A percentile compares a stretch with the other conserved stretches of the same genome.
phyloP scores from a whole-genome alignment of 2,113 vertebrate species.

The Entomyzon cyanotis region DNA sequence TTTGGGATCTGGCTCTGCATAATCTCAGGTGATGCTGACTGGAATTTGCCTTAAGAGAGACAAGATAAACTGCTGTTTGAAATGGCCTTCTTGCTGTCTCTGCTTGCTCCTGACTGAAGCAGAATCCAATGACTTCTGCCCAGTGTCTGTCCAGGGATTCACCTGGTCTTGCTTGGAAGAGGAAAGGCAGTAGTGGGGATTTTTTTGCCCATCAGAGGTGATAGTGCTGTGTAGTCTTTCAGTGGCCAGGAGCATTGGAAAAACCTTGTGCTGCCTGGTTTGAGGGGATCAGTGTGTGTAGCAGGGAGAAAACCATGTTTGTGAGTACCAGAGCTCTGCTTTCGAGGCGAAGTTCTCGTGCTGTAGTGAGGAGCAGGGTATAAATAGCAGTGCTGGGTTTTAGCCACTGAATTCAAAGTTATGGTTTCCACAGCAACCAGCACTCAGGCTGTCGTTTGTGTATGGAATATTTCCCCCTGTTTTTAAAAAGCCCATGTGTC shows the following conservation, averaged over 20 bases:
- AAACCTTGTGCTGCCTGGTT: neutral
- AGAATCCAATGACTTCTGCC: neutral
- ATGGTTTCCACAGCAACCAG: slow-evolving; percentile 69
- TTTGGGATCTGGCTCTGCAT: neutral
- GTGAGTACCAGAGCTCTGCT: neutral
- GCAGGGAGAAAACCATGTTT: fast-evolving
- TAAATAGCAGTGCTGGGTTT: slow-evolving; percentile 54
- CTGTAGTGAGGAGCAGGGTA: slow-evolving; percentile 1
- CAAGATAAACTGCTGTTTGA: neutral
- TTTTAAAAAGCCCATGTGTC: neutral
- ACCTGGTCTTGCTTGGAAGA: neutral
- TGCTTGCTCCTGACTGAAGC: neutral
- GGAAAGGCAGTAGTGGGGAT: neutral
- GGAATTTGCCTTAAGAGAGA: neutral
- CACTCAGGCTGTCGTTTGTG: neutral
- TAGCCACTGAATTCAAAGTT: slow-evolving; percentile 65
- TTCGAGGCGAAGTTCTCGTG: neutral
- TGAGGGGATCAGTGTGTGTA: neutral
- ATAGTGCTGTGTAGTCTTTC: neutral
- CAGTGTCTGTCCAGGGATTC: neutral
- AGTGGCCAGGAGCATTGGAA: neutral
- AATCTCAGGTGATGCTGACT: neutral
- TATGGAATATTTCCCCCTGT: slow-evolving; percentile 14
- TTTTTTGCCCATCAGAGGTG: neutral
- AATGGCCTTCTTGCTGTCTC: neutral